Percentiles rank a stretch among this genome's conserved stretches.
Evolutionary conservation across 2,888 invertebrate genomes (phyloP).

Genomic region (Cryptus viduatorius): DNA sequence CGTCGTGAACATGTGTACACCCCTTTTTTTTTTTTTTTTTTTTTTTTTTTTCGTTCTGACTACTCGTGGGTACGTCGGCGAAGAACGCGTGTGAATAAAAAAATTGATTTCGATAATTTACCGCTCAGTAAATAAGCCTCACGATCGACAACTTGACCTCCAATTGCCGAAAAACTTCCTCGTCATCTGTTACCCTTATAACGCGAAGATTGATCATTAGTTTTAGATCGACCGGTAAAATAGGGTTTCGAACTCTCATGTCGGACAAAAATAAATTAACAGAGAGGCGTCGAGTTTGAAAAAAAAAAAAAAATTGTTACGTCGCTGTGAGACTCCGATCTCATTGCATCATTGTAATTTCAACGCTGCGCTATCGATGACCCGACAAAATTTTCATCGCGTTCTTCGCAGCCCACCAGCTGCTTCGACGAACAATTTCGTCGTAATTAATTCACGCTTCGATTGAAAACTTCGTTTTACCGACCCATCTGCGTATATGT

Average conservation of each 20-base stretch:
- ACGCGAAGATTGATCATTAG: neutral
- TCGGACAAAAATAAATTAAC: neutral
- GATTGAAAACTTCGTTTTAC: slow-evolving; percentile 28
- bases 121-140: neutral
- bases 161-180: neutral
- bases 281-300: too few species aligned
- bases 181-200: neutral
- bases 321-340: neutral
- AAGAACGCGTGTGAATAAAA: neutral
- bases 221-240: neutral
- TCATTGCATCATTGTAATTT: neutral
- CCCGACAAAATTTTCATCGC: slow-evolving; percentile 38
- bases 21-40: slow-evolving; percentile 55
- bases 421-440: slow-evolving; percentile 17
- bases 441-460: slow-evolving; percentile 36
- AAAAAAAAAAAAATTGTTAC: slow-evolving; percentile 17
- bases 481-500: neutral
- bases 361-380: slow-evolving; percentile 6
- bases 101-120: too few species aligned
- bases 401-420: slow-evolving; percentile 33
- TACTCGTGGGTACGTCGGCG: neutral
- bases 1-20: slow-evolving; percentile 75
- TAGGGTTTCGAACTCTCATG: neutral
- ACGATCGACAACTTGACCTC: neutral
- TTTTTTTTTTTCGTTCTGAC: slow-evolving; percentile 2